Base-by-base conservation (phyloP, 2,888 invertebrate genomes). In the Platycheirus rosarum region DNA sequence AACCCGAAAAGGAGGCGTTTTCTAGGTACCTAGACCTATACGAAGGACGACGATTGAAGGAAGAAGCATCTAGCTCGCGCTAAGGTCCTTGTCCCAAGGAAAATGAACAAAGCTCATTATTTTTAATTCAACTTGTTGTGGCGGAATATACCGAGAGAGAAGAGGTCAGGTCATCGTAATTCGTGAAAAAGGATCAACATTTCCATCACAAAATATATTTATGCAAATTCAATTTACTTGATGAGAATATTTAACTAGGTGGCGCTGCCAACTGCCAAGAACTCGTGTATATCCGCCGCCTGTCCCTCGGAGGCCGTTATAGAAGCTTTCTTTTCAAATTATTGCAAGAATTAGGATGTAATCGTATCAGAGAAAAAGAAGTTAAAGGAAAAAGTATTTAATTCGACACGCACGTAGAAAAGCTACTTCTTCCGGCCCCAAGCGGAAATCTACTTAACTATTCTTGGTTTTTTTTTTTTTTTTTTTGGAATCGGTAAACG, bases 161-260 rank as follows among this genome's bases (percentile, higher is more conserved):
- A 26, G 14, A 11, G 51, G 51, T 66, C 14, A 20, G 42, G 46
- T 23, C 68, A 68, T 68, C 37, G 48, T 40, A 29, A 70, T 40
- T 49, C 49, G 13, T 26, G 29, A 7, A 55, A 70, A 70, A 60
- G 69, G 69, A 70, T 26, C 40, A 20, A 29, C 57, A 40, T 49
- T 60, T 70, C 23, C 18, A 60, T 46, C 60, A 48, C 37, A 13
- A 37, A 60, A 70, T 60, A 49, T 48, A 70, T 70, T 60, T 37
- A 49, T 69, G 55, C 69, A 57, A 46, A 69, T 60, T 60, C 60
- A 60, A 60, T 70, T 60, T 60, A 42, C 48, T 70, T 49, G 70
- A 70, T 60, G 60, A 42, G 49, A 70, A 70, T 70, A 60, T 49
- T 60, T 49, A 60, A 60, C 48, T 20, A 60, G 29, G 20, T 44